phyloP scores from a whole-genome alignment of 2,797 vertebrate genomes.

The Fratercula arctica region DNA sequence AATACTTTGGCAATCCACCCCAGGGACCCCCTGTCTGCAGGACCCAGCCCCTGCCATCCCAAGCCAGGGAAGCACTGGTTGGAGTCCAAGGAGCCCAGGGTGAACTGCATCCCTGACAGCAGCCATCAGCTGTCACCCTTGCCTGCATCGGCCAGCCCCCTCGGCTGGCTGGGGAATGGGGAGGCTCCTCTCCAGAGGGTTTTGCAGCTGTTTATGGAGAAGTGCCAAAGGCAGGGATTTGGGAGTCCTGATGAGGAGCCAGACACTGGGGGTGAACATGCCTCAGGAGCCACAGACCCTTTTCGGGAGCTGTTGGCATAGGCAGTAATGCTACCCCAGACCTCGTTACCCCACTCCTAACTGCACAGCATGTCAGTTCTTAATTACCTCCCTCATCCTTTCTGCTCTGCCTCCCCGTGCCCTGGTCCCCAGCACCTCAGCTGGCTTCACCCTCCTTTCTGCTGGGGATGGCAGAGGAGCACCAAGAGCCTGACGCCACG shows the following conservation, averaged over 20 bases:
- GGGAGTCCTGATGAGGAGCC: background rate
- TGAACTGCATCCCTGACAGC: background rate
- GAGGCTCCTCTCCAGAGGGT: background rate
- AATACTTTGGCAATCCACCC: background rate
- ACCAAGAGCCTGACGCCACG: accelerated
- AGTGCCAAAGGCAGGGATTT: background rate
- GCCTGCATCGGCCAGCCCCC: background rate
- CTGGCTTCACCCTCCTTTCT: background rate
- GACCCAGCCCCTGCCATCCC: background rate
- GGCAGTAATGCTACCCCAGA: background rate
- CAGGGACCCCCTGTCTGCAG: background rate
- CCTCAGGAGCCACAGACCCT: background rate
- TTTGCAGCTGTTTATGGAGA: background rate
- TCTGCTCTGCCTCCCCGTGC: background rate
- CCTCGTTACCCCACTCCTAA: background rate
- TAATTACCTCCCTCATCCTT: background rate
- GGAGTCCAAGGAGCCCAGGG: background rate
- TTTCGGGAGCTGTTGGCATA: background rate
- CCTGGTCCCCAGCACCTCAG: background rate
- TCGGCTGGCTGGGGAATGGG: too few species aligned
- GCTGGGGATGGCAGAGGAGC: background rate
- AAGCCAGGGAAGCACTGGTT: background rate
- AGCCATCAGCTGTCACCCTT: background rate
- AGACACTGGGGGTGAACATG: accelerated
- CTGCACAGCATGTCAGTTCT: background rate